Evolutionary conservation across 2,888 invertebrate species (phyloP).

Genomic region (Ernsta delagoae): DNA sequence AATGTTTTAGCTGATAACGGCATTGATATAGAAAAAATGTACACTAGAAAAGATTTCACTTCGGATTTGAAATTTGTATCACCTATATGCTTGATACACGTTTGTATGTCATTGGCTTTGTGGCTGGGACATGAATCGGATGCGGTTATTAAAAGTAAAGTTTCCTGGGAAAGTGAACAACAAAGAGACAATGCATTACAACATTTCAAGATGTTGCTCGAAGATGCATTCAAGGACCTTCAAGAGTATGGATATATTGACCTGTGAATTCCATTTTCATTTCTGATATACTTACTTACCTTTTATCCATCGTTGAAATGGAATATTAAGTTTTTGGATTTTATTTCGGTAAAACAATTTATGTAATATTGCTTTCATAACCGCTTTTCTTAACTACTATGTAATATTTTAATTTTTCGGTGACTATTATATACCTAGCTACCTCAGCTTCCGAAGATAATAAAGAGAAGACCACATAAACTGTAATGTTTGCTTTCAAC

Average conservation of each 20-base stretch:
- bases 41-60: conserved; percentile 37
- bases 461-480: no score
- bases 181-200: conserved; percentile 5
- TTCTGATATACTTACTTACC: background rate
- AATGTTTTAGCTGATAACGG: conserved; percentile 15
- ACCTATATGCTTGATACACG: conserved; percentile 28
- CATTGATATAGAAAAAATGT: conserved; percentile 20
- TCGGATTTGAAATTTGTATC: conserved; percentile 38
- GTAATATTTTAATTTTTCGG: no score
- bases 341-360: no score
- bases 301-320: background rate
- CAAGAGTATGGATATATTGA: conserved; percentile 5
- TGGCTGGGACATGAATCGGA: conserved; percentile 41
- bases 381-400: no score
- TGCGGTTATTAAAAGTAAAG: conserved; percentile 13
- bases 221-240: conserved; percentile 14
- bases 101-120: conserved; percentile 39
- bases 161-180: background rate
- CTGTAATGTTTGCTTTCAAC: no score
- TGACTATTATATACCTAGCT: no score
- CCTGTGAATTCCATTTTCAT: background rate
- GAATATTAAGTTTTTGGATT: no score
- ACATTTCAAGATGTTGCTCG: conserved; percentile 18
- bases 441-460: no score
- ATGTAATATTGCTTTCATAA: no score